Percentiles rank a stretch among this genome's conserved stretches.
phyloP scores from a whole-genome alignment of 2,113 vertebrate genomes.

The Hiodon tergisus region DNA sequence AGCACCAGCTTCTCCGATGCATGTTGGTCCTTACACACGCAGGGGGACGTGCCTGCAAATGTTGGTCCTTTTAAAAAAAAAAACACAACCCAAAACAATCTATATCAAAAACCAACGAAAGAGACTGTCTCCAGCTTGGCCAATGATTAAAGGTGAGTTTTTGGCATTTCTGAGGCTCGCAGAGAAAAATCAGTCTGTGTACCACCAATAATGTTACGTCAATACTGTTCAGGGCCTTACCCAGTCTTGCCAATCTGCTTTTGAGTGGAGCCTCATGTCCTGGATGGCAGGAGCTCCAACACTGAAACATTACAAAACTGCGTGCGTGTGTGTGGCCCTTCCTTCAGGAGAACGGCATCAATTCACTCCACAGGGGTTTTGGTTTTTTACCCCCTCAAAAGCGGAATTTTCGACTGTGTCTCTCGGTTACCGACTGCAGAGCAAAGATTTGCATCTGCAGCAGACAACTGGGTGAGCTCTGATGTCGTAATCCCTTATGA shows the following conservation, averaged over 20 bases:
- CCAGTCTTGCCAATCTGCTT: not conserved
- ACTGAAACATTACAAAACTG: slow-evolving; percentile 1
- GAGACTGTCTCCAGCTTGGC: slow-evolving; percentile 11
- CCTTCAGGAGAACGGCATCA: too few relatives aligned
- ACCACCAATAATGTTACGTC: too few relatives aligned
- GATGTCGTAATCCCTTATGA: too few relatives aligned
- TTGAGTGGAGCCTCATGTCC: slow-evolving; percentile 3
- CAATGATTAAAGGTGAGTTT: slow-evolving; percentile 19
- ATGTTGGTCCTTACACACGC: not conserved
- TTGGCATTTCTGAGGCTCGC: slow-evolving; percentile 14
- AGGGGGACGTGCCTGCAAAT: not conserved
- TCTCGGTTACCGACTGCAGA: too few relatives aligned
- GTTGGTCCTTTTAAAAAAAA: not conserved
- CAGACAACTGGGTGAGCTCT: too few relatives aligned
- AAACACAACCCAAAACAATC: not conserved
- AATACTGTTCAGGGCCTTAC: slow-evolving; percentile 10
- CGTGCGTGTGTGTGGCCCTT: too few relatives aligned
- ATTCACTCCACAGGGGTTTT: too few relatives aligned
- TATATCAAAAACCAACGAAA: not conserved
- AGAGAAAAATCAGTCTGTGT: not conserved
- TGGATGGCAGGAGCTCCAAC: not conserved
- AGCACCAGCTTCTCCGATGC: not conserved
- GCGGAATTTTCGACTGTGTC: too few relatives aligned
- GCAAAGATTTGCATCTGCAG: too few relatives aligned
- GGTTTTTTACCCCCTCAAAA: too few relatives aligned